Evolutionary conservation across 2,113 vertebrate species (phyloP).

Genomic region (Toxotes chatareus): DNA sequence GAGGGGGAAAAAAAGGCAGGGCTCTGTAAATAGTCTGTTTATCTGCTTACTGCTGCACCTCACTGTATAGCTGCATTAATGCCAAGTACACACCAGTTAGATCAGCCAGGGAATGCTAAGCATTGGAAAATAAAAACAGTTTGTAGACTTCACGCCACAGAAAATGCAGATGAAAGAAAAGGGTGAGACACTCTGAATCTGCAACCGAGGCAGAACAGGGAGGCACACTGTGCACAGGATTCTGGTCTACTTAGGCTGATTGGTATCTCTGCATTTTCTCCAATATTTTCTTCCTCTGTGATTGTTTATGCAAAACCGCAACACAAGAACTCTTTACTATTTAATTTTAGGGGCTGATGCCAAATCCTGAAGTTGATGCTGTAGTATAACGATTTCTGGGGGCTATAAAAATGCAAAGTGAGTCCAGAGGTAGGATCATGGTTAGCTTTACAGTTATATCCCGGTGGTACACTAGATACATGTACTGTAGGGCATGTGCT

Average conservation of each 20-base stretch:
- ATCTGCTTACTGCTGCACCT: slow-evolving; percentile 58
- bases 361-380: background rate
- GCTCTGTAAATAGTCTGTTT: slow-evolving; percentile 65
- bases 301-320: background rate
- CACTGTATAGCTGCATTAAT: slow-evolving; percentile 62
- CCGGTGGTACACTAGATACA: background rate
- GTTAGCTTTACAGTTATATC: background rate
- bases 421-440: background rate
- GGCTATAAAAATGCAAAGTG: background rate
- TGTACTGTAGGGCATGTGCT: background rate
- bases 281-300: background rate
- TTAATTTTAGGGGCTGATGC: slow-evolving; percentile 2
- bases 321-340: background rate
- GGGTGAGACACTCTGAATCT: slow-evolving; percentile 34
- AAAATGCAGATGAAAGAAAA: slow-evolving; percentile 58
- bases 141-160: slow-evolving; percentile 20
- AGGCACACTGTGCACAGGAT: background rate
- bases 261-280: slow-evolving; percentile 8
- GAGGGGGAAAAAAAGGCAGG: slow-evolving; percentile 4
- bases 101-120: slow-evolving; percentile 47
- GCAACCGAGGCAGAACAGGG: slow-evolving; percentile 20
- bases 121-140: slow-evolving; percentile 44
- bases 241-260: slow-evolving; percentile 18
- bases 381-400: background rate
- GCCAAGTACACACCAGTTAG: slow-evolving; percentile 29